Evolutionary conservation across 2,888 invertebrate genomes (phyloP), one percentile per base, ranked within the genome.

Genomic region (Tuta absoluta): DNA sequence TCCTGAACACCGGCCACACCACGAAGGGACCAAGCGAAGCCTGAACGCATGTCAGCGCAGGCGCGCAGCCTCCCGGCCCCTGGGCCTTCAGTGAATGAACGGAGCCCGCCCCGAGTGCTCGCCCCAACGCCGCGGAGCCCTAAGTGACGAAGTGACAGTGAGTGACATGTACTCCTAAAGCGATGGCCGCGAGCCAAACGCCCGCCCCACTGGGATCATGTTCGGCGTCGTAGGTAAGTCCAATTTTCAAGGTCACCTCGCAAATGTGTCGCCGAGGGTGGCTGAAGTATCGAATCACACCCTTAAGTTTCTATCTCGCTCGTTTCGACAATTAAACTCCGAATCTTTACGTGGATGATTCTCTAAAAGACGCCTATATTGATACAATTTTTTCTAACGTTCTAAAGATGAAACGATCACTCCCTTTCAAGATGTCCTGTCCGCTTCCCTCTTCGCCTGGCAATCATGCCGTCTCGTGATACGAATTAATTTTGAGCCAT

Each of bases 41-140:
- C 73, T 79, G 77, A 83, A 83, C 82, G 83, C 83, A 84, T 79
- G 84, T 81, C 85, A 81, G 88, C 83, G 84, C 75, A 77, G 91
- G 91, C 91, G 91, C 90, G 67, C 65, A 67, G 64, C 72, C 66
- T 67, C 75, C 81, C 77, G 81, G 81, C 87, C 56, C 51, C 87
- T 89, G 87, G 89, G 87, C 83, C 79, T 78, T 53, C 89, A 91
- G 91, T 91, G 89, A 88, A 89, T 89, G 91, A 78, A 82, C 72
- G 72, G 78, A 72, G 73, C 72, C 72, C 76, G 79, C 67, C 73
- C 69, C 69, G 79, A 67, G 75, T 71, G 82, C 81, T 81, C 86
- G 87, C 77, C 74, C 73, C 70, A 69, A 68, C 67, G 69, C 68
- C 67, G 69, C 67, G 69, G 72, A 69, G 69, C 66, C 73, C 73